phyloP scores from a whole-genome alignment of 1,140 invertebrate species.

The Drosophila neocordata region DNA sequence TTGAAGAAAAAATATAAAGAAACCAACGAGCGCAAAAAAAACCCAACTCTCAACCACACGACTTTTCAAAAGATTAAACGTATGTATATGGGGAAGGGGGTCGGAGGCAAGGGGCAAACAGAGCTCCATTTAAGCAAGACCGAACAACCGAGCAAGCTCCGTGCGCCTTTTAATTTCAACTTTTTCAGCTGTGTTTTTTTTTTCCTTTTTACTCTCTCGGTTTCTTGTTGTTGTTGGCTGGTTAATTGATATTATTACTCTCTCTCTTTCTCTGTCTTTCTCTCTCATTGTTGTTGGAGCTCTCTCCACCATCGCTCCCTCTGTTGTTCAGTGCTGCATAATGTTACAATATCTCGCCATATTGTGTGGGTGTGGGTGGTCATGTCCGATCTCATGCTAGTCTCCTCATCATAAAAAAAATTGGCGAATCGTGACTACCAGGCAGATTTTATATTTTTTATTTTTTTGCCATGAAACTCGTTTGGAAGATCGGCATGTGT shows the following conservation, averaged over 20 bases:
- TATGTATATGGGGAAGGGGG: conserved; percentile 10
- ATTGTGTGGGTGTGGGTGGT: conserved; percentile 22
- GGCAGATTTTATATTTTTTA: conserved; percentile 29
- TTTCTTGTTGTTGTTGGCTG: conserved; percentile 21
- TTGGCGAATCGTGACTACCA: conserved; percentile 54
- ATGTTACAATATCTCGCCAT: background rate
- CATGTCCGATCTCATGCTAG: conserved; percentile 34
- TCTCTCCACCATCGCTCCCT: conserved; percentile 23
- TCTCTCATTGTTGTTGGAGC: background rate
- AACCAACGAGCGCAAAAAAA: conserved; percentile 37
- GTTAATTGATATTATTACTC: conserved; percentile 10
- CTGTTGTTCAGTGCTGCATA: conserved; percentile 1
- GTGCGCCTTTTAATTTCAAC: conserved; percentile 35
- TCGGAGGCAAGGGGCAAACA: conserved; percentile 16
- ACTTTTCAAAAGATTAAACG: conserved; percentile 59
- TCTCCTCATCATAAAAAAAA: conserved; percentile 37
- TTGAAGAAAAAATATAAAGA: conserved; percentile 21
- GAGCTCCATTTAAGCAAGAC: conserved; percentile 50
- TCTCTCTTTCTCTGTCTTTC: conserved; percentile 25
- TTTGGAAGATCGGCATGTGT: conserved; percentile 48
- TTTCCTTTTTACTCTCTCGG: conserved; percentile 7
- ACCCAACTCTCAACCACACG: conserved; percentile 63
- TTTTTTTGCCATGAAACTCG: conserved; percentile 61
- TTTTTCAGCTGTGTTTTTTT: conserved; percentile 8
- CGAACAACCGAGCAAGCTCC: conserved; percentile 50